Evolutionary conservation across 1,140 invertebrate genomes (phyloP), one percentile per base, ranked within the genome.

Genomic region (Mercenaria mercenaria): DNA sequence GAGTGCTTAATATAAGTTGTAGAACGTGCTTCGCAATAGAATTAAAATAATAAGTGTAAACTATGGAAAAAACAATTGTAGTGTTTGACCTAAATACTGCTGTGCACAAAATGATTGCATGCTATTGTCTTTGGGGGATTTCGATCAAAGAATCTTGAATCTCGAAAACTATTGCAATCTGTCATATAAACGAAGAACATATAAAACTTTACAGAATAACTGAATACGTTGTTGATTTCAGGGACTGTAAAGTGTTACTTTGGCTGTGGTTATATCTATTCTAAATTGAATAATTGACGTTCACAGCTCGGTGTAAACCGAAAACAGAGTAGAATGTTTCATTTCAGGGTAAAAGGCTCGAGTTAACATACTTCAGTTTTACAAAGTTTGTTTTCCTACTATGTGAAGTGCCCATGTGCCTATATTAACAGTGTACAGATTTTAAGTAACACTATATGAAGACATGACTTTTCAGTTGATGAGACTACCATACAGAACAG

Each of bases 191-290:
- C n/a, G n/a, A n/a, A n/a, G n/a, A n/a, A n/a, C n/a, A n/a, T n/a
- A n/a, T n/a, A n/a, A n/a, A n/a, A n/a, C n/a, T n/a, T n/a, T n/a
- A n/a, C n/a, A n/a, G n/a, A n/a, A n/a, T n/a, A n/a, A n/a, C n/a
- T n/a, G n/a, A n/a, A n/a, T n/a, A n/a, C n/a, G n/a, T 93, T 32
- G 64, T 90, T 32, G 89, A 85, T 47, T 85, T 86, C 43, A 83
- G 76, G 4, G 77, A 85, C 64, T 82, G 83, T 41, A 87, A 85
- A 52, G 88, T 20, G 39, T 77, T 13, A 20, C 72, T n/a, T 10
- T 77, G 0, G 77, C 81, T 20, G 15, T 89, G 23, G 15, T 91
- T 23, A 20, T 81, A 26, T 86, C 82, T 29, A 43, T 89, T 8
- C 90, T 86, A 34, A 84, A 88, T 47, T 64, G 52, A n/a, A 32